phyloP scores from a whole-genome alignment of 2,113 vertebrate genomes.

The Python bivittatus region DNA sequence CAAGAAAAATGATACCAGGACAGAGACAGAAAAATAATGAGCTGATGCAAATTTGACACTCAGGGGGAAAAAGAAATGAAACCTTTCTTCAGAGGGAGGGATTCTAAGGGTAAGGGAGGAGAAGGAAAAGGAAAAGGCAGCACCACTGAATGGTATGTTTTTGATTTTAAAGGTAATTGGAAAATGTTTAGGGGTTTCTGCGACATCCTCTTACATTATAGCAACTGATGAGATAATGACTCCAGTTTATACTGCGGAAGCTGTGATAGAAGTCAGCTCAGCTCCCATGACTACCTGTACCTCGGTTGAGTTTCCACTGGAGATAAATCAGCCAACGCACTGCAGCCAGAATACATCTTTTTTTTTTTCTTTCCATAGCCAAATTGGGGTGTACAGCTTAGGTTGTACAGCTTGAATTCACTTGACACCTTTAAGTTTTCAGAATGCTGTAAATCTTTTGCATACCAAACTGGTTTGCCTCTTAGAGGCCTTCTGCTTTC shows the following conservation, averaged over 20 bases:
- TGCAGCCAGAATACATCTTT: background rate
- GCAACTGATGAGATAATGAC: background rate
- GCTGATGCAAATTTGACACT: background rate
- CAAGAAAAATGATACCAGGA: background rate
- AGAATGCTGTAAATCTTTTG: background rate
- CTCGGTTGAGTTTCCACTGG: background rate
- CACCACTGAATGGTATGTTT: accelerated
- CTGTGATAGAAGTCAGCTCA: background rate
- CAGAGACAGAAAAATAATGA: background rate
- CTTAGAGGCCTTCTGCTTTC: too few species aligned
- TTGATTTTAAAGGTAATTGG: background rate
- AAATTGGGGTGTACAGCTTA: background rate
- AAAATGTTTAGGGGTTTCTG: background rate
- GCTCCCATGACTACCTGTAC: background rate
- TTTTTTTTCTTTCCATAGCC: background rate
- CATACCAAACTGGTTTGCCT: too few species aligned
- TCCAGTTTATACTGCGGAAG: background rate
- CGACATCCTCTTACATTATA: background rate
- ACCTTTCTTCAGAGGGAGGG: background rate
- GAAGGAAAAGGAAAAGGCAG: background rate
- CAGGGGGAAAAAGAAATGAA: too few species aligned
- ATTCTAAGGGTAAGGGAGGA: background rate
- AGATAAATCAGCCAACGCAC: background rate
- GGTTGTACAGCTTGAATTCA: background rate
- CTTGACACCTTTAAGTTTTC: background rate